Conservation (phyloP, 1,140 invertebrate genomes). For the Drosophila tani region DNA sequence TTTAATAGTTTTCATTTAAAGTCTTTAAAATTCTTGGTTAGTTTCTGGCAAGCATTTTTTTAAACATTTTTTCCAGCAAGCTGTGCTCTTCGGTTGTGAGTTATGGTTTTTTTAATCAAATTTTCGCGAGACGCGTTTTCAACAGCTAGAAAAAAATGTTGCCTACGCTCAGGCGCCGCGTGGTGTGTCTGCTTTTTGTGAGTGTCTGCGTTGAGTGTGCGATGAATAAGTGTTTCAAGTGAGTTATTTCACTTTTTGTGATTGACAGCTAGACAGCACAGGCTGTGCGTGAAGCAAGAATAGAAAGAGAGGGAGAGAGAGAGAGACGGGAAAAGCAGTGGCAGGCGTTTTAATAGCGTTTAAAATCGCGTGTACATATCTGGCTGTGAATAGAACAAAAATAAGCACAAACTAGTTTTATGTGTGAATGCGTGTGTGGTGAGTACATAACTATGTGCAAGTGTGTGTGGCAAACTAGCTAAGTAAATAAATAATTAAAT, state of each 20-base stretch:
- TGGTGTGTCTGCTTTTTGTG: neutral
- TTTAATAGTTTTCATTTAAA: neutral
- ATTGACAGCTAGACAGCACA: conserved; percentile 49
- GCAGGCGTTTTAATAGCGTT: conserved; percentile 56
- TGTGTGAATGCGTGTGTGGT: conserved; percentile 5
- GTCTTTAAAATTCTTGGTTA: neutral
- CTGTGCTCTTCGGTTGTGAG: neutral
- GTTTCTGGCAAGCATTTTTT: neutral
- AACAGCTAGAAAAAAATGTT: conserved; percentile 9
- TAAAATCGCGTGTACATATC: conserved; percentile 52
- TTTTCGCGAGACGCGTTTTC: neutral
- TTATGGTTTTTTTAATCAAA: neutral
- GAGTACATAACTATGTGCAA: conserved; percentile 12
- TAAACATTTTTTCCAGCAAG: neutral
- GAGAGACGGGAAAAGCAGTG: conserved; percentile 35
- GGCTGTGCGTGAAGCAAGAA: conserved; percentile 32
- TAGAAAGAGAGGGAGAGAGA: conserved; percentile 30
- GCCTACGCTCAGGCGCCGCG: conserved; percentile 11
- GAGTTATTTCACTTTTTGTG: conserved; percentile 35
- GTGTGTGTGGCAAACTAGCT: neutral
- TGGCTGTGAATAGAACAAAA: conserved; percentile 46
- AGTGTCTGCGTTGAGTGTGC: conserved; percentile 6
- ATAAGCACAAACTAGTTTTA: conserved; percentile 34
- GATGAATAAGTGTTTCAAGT: conserved; percentile 20
- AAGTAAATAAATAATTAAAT: conserved; percentile 14